These are phyloP conservation scores for Hypocryptadius cinnamomeus DNA, from an alignment of 2,113 vertebrate genomes.

Conservation along the genomic window DNA sequence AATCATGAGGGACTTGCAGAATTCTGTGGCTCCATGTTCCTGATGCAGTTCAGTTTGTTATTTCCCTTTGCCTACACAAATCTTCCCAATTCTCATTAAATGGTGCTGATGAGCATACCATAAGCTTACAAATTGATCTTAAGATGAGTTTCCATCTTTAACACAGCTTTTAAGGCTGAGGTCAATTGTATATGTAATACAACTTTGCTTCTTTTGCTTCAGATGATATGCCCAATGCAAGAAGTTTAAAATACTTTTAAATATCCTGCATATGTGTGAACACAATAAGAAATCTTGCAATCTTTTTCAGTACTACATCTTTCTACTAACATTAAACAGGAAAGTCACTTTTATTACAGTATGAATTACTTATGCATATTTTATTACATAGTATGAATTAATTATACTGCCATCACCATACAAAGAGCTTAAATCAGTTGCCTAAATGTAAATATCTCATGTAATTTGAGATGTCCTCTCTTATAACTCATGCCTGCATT, in stretches of 20 bases:
- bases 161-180: not conserved
- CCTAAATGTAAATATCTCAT: not conserved
- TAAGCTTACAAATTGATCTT: not conserved
- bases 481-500: not conserved
- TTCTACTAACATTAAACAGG: not conserved
- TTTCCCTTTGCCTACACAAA: not conserved
- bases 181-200: not conserved
- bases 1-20: not conserved
- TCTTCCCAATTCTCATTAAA: not conserved
- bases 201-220: not conserved
- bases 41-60: not conserved
- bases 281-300: not conserved
- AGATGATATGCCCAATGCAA: not conserved
- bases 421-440: not conserved
- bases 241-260: not conserved
- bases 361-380: constrained; percentile 48
- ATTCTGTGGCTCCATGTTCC: not conserved
- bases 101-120: fast-evolving
- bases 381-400: constrained; percentile 43
- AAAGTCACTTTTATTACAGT: constrained; percentile 26
- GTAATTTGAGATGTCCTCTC: not conserved
- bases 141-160: not conserved
- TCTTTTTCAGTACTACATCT: not conserved
- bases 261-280: not conserved
- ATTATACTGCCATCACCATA: constrained; percentile 6